Evolutionary conservation across 1,140 invertebrate genomes (phyloP), one percentile per base, ranked within the genome.

Genomic region (Dreissena polymorpha): DNA sequence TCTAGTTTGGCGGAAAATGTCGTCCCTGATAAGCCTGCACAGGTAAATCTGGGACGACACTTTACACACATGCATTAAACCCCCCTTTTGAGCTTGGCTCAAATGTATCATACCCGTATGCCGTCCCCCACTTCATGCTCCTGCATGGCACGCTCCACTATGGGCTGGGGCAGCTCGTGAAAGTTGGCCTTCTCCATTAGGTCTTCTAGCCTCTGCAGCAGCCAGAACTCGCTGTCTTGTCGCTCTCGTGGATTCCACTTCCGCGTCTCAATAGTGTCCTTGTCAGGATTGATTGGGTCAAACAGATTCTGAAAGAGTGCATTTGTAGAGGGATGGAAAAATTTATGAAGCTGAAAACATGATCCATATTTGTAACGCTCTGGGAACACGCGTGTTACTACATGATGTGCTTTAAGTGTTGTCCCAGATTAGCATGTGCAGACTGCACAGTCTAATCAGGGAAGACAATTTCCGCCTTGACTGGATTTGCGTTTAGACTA

Each of bases 271-370:
- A 92, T 84, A 23, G 91, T 92, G 79, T 93, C 92, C 77, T 92
- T 92, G 83, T 93, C 92, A 12, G 92, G 92, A 79, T 92, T 93
- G 60, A 92, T 89, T 21, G 92, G 91, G 80, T 93, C 91, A 90
- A 93, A 93, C 29, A 93, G 80, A 12, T 27, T 53, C 92, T 93
- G 85, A 10, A 87, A 79, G 53, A 53, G 27, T 49, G n/a, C n/a
- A n/a, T n/a, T n/a, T n/a, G 3, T 50, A 57, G 57, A 5, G 8
- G 8, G 39, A 23, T 39, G 39, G 39, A 39, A 39, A 2, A 39
- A 39, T 39, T 39, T 39, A 39, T 39, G 39, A 39, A 39, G 39
- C 39, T 39, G 39, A 39, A 8, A 39, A 39, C 39, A 25, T n/a
- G 29, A 69, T 8, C 5, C 13, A 64, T 64, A 64, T 25, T 7